These are phyloP conservation scores for Limnephilus lunatus DNA, from an alignment of 2,888 invertebrate genomes.

Conservation along the genomic window DNA sequence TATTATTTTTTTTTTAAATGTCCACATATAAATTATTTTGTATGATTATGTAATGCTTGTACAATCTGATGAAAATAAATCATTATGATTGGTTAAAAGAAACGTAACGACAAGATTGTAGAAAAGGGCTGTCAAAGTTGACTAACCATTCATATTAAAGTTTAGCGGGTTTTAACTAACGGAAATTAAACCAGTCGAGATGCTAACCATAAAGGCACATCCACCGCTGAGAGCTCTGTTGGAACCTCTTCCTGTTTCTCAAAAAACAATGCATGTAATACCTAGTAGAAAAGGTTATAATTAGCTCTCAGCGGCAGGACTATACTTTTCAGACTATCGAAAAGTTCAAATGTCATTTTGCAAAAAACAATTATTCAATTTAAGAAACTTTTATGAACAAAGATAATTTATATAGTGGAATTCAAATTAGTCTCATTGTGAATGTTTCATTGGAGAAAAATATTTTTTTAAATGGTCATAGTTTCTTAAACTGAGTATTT, in stretches of 20 bases:
- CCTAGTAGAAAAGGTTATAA: not conserved
- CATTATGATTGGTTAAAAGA: not conserved
- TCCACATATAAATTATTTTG: not conserved
- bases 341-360: not conserved
- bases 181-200: not conserved
- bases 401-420: not conserved
- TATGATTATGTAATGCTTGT: not conserved
- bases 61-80: not conserved
- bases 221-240: not conserved
- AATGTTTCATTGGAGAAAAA: not conserved
- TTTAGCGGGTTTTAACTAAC: not conserved
- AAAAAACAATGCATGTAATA: not conserved
- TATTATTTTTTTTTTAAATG: too few species aligned
- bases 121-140: not conserved
- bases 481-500: slow-evolving; percentile 17
- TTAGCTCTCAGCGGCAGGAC: not conserved
- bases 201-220: not conserved
- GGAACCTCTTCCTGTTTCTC: not conserved
- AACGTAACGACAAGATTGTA: not conserved
- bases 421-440: not conserved
- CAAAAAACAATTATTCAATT: not conserved
- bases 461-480: not conserved
- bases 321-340: not conserved
- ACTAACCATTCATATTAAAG: not conserved
- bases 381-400: not conserved